A percentile compares a stretch with the other conserved stretches of the same genome.
Evolutionary conservation across 2,797 vertebrate genomes (phyloP).

Genomic region (Oreochromis grahami): DNA sequence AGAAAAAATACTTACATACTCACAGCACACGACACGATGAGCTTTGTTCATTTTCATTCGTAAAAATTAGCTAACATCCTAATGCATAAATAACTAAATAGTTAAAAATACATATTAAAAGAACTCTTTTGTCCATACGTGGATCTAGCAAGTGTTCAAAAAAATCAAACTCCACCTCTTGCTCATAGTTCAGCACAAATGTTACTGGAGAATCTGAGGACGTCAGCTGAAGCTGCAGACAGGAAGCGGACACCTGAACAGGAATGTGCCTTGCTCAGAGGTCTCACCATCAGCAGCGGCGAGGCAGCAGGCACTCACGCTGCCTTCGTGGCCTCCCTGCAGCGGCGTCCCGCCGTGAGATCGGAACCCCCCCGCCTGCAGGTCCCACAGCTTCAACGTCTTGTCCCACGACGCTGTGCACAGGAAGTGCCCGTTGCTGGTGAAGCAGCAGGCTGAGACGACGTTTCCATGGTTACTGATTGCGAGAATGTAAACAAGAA

Average conservation of each 20-base stretch:
- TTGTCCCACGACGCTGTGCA: constrained; percentile 83
- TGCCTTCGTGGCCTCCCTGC: constrained; percentile 67
- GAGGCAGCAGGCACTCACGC: constrained; percentile 77
- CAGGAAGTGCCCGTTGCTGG: constrained; percentile 68
- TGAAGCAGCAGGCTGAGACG: constrained; percentile 79
- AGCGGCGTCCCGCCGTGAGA: constrained; percentile 56
- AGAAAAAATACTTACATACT: neutral
- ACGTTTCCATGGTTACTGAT: constrained; percentile 74
- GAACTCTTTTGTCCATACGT: neutral
- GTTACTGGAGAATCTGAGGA: neutral
- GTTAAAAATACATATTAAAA: neutral
- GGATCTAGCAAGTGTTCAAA: rapidly evolving
- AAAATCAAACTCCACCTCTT: neutral
- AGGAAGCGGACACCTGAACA: neutral
- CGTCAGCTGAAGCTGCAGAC: neutral
- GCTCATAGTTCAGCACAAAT: neutral
- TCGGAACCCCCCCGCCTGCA: constrained; percentile 67
- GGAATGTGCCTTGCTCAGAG: neutral
- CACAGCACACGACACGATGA: neutral
- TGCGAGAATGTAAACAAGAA: neutral
- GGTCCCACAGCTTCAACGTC: constrained; percentile 78
- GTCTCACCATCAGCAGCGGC: constrained; percentile 74
- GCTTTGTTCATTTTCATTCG: rapidly evolving
- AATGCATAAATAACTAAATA: neutral
- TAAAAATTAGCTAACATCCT: neutral